Percentiles rank a stretch among this genome's conserved stretches.
Evolutionary conservation across 2,113 vertebrate genomes (phyloP).

Genomic region (Apodemus sylvaticus): DNA sequence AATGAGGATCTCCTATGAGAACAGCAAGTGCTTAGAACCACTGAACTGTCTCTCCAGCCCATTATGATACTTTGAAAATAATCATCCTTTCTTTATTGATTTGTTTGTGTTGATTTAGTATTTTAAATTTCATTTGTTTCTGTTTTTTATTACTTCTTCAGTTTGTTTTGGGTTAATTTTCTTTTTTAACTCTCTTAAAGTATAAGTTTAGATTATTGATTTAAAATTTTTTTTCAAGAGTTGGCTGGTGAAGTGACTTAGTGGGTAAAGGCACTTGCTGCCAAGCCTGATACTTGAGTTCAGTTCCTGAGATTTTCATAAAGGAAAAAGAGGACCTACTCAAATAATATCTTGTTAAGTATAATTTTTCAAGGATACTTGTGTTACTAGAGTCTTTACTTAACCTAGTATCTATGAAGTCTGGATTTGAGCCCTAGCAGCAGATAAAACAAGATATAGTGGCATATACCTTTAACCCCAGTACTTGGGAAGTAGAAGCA

Average conservation of each 20-base stretch:
- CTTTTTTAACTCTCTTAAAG: neutral
- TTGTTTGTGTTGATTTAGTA: neutral
- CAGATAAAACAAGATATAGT: neutral
- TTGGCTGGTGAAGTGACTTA: neutral
- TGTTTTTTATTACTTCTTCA: neutral
- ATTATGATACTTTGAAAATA: neutral
- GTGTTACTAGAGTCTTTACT: neutral
- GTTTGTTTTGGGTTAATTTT: neutral
- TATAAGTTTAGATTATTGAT: neutral
- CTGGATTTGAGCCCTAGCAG: neutral
- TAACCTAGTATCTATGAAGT: neutral
- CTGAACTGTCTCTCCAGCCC: neutral
- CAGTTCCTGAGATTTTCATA: neutral
- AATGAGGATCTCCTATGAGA: neutral
- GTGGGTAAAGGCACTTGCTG: neutral
- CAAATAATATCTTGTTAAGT: neutral
- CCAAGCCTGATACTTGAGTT: neutral
- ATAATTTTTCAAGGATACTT: neutral
- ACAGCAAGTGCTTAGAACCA: neutral
- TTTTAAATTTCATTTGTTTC: neutral
- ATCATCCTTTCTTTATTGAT: neutral
- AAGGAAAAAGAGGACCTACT: neutral
- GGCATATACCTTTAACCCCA: neutral
- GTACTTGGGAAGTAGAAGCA: neutral
- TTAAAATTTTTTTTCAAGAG: neutral